Base-by-base conservation (phyloP, 2,888 invertebrate genomes). In the Halictus quadricinctus region DNA sequence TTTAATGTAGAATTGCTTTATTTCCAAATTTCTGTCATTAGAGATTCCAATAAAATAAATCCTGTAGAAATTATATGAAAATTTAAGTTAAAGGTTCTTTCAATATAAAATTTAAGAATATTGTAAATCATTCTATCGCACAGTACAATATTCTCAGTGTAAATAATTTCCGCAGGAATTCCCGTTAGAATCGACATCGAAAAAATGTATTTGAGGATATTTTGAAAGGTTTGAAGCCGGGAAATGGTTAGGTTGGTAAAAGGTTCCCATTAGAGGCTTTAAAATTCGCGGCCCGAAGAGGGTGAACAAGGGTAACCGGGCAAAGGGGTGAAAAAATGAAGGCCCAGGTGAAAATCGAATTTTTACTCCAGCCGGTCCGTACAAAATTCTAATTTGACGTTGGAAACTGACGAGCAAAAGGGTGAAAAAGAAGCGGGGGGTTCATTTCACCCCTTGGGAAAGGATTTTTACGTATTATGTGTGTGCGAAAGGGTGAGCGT, bases 381-480 rank as follows among this genome's bases (percentile, higher is more conserved):
- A 93, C 91, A 86, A 93, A 93, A 93, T 93, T 93, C 92, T 94
- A 94, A 94, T 94, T 94, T 92, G 92, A 90, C 90, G 92, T 91
- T 91, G 81, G 89, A 92, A 93, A 92, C 91, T 92, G 92, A 90
- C 90, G 82, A 81, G 85, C 79, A 82, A 86, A 85, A 87, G 83
- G 87, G 90, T 84, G 86, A 86, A 88, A 87, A 75, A 80, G 70
- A 73, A 79, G 79, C 85, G 87, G 91, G 88, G 90, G 88, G 70
- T 86, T 88, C 79, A 81, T 83, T 87, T 89, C 89, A 90, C 92
- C 93, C 93, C 93, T 92, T 93, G 93, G 93, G 93, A 93, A 94
- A 92, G 91, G 91, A 93, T 93, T 94, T 90, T 94, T 91, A 91
- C 90, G 89, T 91, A 90, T 91, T 90, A 90, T 89, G 83, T 79